phyloP scores from a whole-genome alignment of 1,140 invertebrate genomes.

The Drosophila kepulauana region DNA sequence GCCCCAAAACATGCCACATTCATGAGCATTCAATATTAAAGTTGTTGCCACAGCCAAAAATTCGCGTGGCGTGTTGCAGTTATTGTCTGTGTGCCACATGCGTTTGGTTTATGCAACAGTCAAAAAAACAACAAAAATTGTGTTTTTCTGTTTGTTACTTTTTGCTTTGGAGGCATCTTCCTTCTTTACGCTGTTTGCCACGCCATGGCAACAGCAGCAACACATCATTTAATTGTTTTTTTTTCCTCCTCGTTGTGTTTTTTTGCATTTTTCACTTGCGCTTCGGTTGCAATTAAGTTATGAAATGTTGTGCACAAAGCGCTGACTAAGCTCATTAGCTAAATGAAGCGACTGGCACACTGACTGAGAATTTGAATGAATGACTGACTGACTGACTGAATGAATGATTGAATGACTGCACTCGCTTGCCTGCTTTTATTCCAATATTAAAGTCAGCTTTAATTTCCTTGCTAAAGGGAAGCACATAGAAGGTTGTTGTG shows the following conservation, averaged over 20 bases:
- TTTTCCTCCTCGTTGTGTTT: constrained; percentile 3
- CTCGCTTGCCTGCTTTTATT: not conserved
- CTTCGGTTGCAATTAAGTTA: constrained; percentile 71
- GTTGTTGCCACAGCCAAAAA: constrained; percentile 37
- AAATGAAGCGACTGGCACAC: constrained; percentile 50
- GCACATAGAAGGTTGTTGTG: constrained; percentile 19
- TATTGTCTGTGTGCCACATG: constrained; percentile 21
- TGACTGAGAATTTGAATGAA: constrained; percentile 33
- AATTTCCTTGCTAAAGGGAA: constrained; percentile 24
- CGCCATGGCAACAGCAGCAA: constrained; percentile 36
- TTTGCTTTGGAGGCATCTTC: constrained; percentile 30
- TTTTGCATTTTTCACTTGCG: constrained; percentile 46
- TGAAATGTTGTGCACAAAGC: constrained; percentile 65
- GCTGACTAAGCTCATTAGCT: constrained; percentile 70
- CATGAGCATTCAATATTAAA: constrained; percentile 9
- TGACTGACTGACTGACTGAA: constrained; percentile 10
- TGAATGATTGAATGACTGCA: constrained; percentile 6
- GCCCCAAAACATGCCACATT: constrained; percentile 26
- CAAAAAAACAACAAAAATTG: constrained; percentile 42
- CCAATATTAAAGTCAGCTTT: constrained; percentile 13
- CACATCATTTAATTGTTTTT: constrained; percentile 47
- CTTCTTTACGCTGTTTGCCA: constrained; percentile 25
- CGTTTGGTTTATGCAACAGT: constrained; percentile 58
- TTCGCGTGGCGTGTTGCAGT: constrained; percentile 58
- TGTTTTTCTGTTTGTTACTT: constrained; percentile 8